These are phyloP conservation scores for Lytechinus pictus DNA, from an alignment of 35 echinoderm and acorn worm genomes.

Conservation along the genomic window DNA sequence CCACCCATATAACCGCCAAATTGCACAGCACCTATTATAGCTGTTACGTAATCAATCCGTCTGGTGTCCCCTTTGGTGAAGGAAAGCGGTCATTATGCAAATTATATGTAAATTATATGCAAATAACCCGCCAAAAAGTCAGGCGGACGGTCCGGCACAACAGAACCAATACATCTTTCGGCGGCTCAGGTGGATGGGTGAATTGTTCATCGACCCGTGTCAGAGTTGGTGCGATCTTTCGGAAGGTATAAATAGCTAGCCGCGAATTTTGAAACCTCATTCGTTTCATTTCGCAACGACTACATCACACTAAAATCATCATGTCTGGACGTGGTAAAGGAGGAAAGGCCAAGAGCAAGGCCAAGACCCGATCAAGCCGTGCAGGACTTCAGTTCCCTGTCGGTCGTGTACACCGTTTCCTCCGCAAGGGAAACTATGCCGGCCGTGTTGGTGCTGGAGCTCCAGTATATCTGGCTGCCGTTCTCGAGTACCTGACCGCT, in stretches of 20 bases:
- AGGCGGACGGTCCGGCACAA: background rate
- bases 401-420: constrained; percentile 77
- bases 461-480: constrained; percentile 79
- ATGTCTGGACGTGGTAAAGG: constrained; percentile 88
- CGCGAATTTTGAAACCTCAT: background rate
- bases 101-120: background rate
- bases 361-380: constrained; percentile 66
- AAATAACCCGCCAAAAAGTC: background rate
- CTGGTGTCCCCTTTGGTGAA: background rate
- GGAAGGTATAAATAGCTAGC: constrained; percentile 1
- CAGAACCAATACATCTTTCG: background rate
- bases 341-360: constrained; percentile 52
- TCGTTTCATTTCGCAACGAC: constrained; percentile 18
- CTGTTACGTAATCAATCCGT: background rate
- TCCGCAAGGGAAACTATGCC: constrained; percentile 79
- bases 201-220: background rate
- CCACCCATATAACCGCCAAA: background rate
- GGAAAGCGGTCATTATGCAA: background rate
- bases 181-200: background rate
- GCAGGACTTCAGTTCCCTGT: constrained; percentile 87
- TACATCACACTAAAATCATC: background rate
- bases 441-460: constrained; percentile 72
- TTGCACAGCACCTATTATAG: background rate
- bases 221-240: background rate
- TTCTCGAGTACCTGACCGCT: constrained; percentile 80